Conservation (phyloP, 2,888 invertebrate species). For the Ypsolopha scabrella region DNA sequence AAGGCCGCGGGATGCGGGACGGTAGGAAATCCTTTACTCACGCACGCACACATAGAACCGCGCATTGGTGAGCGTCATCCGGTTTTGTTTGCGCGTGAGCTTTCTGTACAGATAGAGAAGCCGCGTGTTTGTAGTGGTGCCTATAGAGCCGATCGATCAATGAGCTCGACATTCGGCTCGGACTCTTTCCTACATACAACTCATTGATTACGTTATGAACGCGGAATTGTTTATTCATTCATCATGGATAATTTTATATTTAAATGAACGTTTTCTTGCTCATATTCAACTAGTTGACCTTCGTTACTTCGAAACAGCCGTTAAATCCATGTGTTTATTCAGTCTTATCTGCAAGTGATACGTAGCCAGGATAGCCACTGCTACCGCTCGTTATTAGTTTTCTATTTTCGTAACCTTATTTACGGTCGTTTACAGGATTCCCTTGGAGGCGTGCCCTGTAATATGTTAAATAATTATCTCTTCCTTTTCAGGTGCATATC, state of each 20-base stretch:
- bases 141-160: slow-evolving; percentile 66
- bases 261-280: slow-evolving; percentile 41
- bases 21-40: slow-evolving; percentile 65
- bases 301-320: slow-evolving; percentile 14
- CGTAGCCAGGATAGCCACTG: background rate
- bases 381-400: background rate
- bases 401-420: background rate
- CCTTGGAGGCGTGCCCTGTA: slow-evolving; percentile 6
- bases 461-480: slow-evolving; percentile 4
- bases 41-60: slow-evolving; percentile 38
- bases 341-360: slow-evolving; percentile 7
- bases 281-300: slow-evolving; percentile 24
- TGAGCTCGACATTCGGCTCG: slow-evolving; percentile 54
- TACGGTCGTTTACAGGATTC: slow-evolving; percentile 5
- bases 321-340: slow-evolving; percentile 15
- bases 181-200: slow-evolving; percentile 61
- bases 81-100: slow-evolving; percentile 55
- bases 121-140: slow-evolving; percentile 36
- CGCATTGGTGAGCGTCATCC: slow-evolving; percentile 54
- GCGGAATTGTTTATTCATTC: slow-evolving; percentile 69
- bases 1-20: slow-evolving; percentile 35
- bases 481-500: slow-evolving; percentile 21
- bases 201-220: slow-evolving; percentile 70
- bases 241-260: slow-evolving; percentile 62
- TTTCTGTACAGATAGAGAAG: slow-evolving; percentile 20